Conservation (phyloP, 2,888 invertebrate genomes). For the Incurvaria masculella region DNA sequence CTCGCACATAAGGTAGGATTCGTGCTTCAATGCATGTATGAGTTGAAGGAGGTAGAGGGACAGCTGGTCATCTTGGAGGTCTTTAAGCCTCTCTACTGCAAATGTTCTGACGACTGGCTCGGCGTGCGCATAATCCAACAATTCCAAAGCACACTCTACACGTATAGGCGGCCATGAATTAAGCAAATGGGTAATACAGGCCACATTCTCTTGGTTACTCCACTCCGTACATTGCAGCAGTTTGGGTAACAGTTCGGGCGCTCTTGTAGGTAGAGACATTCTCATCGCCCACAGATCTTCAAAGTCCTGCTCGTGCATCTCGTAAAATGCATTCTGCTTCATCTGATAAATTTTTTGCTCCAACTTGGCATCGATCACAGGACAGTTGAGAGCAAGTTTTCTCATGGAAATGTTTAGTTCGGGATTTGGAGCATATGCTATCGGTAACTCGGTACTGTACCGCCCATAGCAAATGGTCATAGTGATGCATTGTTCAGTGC, state of each 20-base stretch:
- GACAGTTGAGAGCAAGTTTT: background rate
- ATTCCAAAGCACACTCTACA: conserved; percentile 80
- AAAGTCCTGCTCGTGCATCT: conserved; percentile 87
- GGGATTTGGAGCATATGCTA: background rate
- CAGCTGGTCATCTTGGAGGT: conserved; percentile 81
- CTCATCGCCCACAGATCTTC: conserved; percentile 77
- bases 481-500: conserved; percentile 75
- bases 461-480: conserved; percentile 78
- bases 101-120: conserved; percentile 83
- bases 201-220: conserved; percentile 82
- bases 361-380: background rate
- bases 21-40: conserved; percentile 93
- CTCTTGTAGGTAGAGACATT: conserved; percentile 29
- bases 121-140: conserved; percentile 91
- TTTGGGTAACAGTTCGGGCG: conserved; percentile 78
- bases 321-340: conserved; percentile 66
- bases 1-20: conserved; percentile 86
- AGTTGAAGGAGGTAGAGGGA: conserved; percentile 89
- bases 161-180: conserved; percentile 78
- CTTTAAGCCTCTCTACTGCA: conserved; percentile 76
- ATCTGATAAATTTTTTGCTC: background rate
- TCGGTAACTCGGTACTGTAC: conserved; percentile 38
- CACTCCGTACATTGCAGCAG: conserved; percentile 88
- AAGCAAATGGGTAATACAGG: conserved; percentile 73
- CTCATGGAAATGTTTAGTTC: background rate